Conservation (phyloP, 92 coral and sea anemone species). For the Actinostola sp. region DNA sequence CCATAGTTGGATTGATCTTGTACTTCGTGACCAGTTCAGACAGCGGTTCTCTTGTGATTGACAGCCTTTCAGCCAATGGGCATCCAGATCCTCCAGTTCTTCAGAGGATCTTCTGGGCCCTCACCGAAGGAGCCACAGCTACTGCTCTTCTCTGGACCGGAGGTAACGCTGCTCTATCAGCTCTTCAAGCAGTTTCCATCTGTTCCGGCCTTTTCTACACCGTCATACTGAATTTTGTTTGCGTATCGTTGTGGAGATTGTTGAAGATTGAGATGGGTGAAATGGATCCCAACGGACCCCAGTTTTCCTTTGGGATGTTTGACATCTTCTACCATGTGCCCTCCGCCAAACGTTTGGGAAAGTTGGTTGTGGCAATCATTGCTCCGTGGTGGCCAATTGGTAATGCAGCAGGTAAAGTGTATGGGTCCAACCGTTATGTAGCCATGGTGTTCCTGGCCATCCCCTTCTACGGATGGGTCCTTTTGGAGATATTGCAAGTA, state of each 20-base stretch:
- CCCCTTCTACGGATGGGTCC: slow-evolving; percentile 68
- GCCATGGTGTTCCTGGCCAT: slow-evolving; percentile 68
- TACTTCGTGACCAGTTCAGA: slow-evolving; percentile 96
- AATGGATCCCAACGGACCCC: slow-evolving; percentile 66
- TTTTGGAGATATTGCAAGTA: slow-evolving; percentile 53
- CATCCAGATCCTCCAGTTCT: slow-evolving; percentile 80
- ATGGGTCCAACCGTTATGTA: slow-evolving; percentile 30
- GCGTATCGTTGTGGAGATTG: slow-evolving; percentile 77
- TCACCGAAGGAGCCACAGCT: slow-evolving; percentile 89
- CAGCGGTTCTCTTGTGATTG: slow-evolving; percentile 89
- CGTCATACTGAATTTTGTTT: slow-evolving; percentile 63
- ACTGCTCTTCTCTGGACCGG: slow-evolving; percentile 85
- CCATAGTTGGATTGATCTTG: slow-evolving; percentile 66
- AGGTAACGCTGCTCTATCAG: slow-evolving; percentile 61
- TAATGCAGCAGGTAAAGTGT: slow-evolving; percentile 62
- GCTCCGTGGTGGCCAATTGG: slow-evolving; percentile 88
- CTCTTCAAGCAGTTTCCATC: slow-evolving; percentile 74
- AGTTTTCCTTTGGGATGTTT: slow-evolving; percentile 62
- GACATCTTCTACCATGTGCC: slow-evolving; percentile 67
- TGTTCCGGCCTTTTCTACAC: slow-evolving; percentile 76
- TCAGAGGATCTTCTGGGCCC: slow-evolving; percentile 91
- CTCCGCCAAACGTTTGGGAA: too few species aligned
- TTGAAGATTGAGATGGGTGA: slow-evolving; percentile 74
- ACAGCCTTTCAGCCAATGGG: slow-evolving; percentile 87
- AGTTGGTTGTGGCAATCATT: slow-evolving; percentile 62